A percentile compares a stretch with the other conserved stretches of the same genome.
These are phyloP conservation scores for Nannoperca australis DNA, from an alignment of 2,797 vertebrate species.

Conservation along the genomic window DNA sequence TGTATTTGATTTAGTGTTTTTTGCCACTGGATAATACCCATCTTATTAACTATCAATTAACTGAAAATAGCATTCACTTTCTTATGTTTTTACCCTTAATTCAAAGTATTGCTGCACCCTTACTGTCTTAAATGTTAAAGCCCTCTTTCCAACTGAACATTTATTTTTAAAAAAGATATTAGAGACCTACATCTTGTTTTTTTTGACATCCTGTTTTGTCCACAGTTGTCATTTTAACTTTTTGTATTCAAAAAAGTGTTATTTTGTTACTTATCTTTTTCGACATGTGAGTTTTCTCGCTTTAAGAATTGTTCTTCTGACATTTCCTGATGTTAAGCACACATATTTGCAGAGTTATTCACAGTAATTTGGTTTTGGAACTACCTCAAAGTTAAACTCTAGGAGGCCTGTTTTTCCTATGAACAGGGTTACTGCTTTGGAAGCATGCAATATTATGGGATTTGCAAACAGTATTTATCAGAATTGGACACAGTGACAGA, in stretches of 20 bases:
- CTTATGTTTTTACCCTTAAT: not conserved
- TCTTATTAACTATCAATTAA: not conserved
- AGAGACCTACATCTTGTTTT: not conserved
- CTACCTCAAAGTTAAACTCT: not conserved
- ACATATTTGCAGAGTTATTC: not conserved
- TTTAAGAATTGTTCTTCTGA: not conserved
- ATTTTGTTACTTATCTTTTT: not conserved
- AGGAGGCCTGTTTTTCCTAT: not conserved
- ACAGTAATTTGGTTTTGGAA: slow-evolving; percentile 15
- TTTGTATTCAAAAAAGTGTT: not conserved
- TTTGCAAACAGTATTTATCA: slow-evolving; percentile 14
- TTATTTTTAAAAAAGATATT: not conserved
- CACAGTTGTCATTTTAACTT: not conserved
- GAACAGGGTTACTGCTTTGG: not conserved
- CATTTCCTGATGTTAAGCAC: not conserved
- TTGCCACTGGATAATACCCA: not conserved
- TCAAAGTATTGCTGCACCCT: not conserved
- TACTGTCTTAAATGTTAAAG: not conserved
- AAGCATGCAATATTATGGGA: not conserved
- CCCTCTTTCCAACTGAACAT: not conserved
- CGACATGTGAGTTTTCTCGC: not conserved
- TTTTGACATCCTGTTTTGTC: not conserved
- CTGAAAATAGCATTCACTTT: not conserved
- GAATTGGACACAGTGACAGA: slow-evolving; percentile 15
- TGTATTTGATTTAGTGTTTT: slow-evolving; percentile 6